Evolutionary conservation across 2,113 vertebrate species (phyloP), one percentile per base, ranked within the genome.

Genomic region (Gymnogyps californianus): DNA sequence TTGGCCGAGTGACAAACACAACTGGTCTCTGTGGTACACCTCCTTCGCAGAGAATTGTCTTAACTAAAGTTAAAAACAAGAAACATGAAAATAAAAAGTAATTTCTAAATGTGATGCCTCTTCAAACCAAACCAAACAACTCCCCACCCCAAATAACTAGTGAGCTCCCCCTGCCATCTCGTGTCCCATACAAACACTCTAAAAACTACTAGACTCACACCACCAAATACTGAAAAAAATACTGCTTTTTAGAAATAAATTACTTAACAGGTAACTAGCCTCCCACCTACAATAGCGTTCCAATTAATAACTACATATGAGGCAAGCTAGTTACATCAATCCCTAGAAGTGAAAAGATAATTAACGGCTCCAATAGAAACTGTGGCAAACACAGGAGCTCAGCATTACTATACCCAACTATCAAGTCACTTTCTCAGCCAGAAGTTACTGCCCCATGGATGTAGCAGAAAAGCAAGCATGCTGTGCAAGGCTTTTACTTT

Each of bases 21-120:
- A 99, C 98, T 0, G 99, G 99, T 92, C 99, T 99, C 97, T 99
- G 99, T 26, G 99, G 99, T 2, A 99, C 99, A 1, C 99, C 99
- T 13, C 99, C 99, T 98, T 99, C 99, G 22, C 99, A 99, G 7
- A 99, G 98, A 46, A 99, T 72, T 8, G 95, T 97, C 96, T 99
- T 99, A 62, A 99, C 99, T 99, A 88, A 92, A 97, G 97, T 38
- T 26, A 94, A 89, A 95, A 86, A n/a, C 47, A 49, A 42, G 89
- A 96, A 58, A 93, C 5, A 85, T 17, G 5, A 40, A 79, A 97
- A 89, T 28, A 81, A 65, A 54, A 77, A 31, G 9, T 13, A 14
- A 62, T n/a, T 91, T 85, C 65, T 42, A 81, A n/a, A 91, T 6
- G 16, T 2, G 3, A 71, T 57, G 14, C 11, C 14, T 88, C 59